These are phyloP conservation scores for Brenthis ino DNA, from an alignment of 2,888 invertebrate species.

Conservation along the genomic window DNA sequence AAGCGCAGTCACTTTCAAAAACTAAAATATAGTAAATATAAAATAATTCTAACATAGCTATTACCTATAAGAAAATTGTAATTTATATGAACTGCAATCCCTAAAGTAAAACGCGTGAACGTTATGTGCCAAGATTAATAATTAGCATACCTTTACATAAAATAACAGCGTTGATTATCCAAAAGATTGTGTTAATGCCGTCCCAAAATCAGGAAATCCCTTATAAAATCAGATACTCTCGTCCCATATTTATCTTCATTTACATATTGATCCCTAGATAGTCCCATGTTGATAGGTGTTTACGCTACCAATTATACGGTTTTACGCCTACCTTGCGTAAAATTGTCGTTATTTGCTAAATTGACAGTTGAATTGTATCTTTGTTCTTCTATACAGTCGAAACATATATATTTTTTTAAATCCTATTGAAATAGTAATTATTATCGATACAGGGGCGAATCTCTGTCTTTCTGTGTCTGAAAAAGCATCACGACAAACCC, in stretches of 20 bases:
- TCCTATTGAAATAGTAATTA: too few species aligned
- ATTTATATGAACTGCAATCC: neutral
- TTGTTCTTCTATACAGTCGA: too few species aligned
- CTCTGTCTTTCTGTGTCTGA: too few species aligned
- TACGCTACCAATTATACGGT: slow-evolving; percentile 26
- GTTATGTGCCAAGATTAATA: neutral
- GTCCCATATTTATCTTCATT: slow-evolving; percentile 31
- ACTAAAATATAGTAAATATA: too few species aligned
- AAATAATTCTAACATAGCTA: too few species aligned
- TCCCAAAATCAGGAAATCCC: neutral
- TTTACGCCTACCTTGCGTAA: slow-evolving; percentile 8
- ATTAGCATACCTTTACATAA: slow-evolving; percentile 8
- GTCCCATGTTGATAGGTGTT: slow-evolving; percentile 22
- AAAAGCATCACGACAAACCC: too few species aligned
- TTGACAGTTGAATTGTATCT: neutral
- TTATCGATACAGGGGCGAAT: too few species aligned
- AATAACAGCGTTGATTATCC: slow-evolving; percentile 9
- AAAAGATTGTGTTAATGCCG: slow-evolving; percentile 11
- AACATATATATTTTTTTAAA: too few species aligned
- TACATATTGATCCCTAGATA: slow-evolving; percentile 30
- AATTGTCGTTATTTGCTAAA: neutral
- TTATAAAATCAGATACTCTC: slow-evolving; percentile 15
- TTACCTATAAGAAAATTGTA: too few species aligned
- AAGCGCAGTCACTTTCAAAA: too few species aligned
- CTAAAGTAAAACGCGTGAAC: neutral